Base-by-base conservation (phyloP, 2,888 invertebrate genomes). In the Gastrophysa polygoni region DNA sequence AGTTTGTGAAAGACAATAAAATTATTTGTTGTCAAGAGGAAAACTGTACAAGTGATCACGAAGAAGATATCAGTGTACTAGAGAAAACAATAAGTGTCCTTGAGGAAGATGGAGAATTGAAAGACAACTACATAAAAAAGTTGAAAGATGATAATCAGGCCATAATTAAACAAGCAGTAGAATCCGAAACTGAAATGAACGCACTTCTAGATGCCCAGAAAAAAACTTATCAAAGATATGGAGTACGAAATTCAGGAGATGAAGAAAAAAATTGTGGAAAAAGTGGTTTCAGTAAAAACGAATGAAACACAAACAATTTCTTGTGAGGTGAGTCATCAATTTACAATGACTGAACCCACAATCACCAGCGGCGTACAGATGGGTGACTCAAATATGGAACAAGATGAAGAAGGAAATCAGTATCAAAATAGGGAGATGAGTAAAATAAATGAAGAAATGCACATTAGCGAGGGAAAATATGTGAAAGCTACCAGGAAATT, bases 11-110 rank as follows among this genome's bases (percentile, higher is more conserved):
- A 20, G 14, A 48, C 24, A 24, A 20, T 48, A 18, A 18, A 18
- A 24, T 32, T 7, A 32, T 32, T 32, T 32, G 32, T 32, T 32
- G 32, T 10, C 32, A 32, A 32, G 32, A 32, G 32, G 32, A 32
- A 32, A 32, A 32, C 10, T 21, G 21, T 2, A 49, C 21, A 21
- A 24, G 49, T 48, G 14, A 24, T 48, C n/a, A 14, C 6, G 21
- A 48, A 48, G 48, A 48, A 21, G 48, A 48, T 48, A 48, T 11
- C 48, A 48, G 48, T 48, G 24, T 48, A 48, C 48, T 48, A 48
- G 24, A 48, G 21, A 48, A 48, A 48, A 48, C 48, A 48, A 48
- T 48, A 21, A 48, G 48, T 48, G 48, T 1, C 6, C 48, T 48
- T 21, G 48, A 20, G 48, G 48, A 48, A 48, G 48, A 48, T 11